These are phyloP conservation scores for Drosophila pseudotalamancana DNA, from an alignment of 2,888 invertebrate genomes.

Conservation along the genomic window DNA sequence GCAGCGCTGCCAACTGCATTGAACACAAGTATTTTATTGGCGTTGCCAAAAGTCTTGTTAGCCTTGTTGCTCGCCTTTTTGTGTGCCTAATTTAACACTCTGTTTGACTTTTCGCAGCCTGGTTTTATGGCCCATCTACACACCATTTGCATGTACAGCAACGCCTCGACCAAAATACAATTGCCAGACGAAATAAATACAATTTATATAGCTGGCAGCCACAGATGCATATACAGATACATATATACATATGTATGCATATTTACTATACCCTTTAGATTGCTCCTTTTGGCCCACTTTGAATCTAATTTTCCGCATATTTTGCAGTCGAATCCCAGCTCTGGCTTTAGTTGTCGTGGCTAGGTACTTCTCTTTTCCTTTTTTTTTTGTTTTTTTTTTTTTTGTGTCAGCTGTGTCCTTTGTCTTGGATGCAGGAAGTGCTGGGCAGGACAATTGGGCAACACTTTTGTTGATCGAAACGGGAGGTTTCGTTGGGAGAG, in stretches of 20 bases:
- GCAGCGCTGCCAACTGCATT: too few species aligned
- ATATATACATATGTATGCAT: too few species aligned
- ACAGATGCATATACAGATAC: too few species aligned
- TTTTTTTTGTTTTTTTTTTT: conserved; percentile 54
- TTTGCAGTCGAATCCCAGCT: conserved; percentile 38
- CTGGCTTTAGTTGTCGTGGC: conserved; percentile 30
- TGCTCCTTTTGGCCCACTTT: conserved; percentile 3
- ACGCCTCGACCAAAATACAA: conserved; percentile 39
- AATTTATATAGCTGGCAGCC: conserved; percentile 33
- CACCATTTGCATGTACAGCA: conserved; percentile 38
- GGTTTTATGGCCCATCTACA: conserved; percentile 20
- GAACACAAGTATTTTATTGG: too few species aligned
- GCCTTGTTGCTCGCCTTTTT: background rate
- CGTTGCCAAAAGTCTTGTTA: conserved; percentile 6
- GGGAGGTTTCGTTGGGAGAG: background rate
- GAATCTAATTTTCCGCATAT: conserved; percentile 76
- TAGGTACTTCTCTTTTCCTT: background rate
- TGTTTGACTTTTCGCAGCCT: background rate
- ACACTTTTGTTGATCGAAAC: conserved; percentile 44
- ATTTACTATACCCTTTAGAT: too few species aligned
- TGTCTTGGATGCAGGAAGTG: conserved; percentile 51
- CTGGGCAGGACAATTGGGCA: conserved; percentile 19
- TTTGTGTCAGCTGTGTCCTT: conserved; percentile 15
- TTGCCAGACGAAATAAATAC: conserved; percentile 53
- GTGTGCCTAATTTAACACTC: conserved; percentile 11